phyloP scores from a whole-genome alignment of 2,888 invertebrate genomes.

The Agonopterix alstromeriana region DNA sequence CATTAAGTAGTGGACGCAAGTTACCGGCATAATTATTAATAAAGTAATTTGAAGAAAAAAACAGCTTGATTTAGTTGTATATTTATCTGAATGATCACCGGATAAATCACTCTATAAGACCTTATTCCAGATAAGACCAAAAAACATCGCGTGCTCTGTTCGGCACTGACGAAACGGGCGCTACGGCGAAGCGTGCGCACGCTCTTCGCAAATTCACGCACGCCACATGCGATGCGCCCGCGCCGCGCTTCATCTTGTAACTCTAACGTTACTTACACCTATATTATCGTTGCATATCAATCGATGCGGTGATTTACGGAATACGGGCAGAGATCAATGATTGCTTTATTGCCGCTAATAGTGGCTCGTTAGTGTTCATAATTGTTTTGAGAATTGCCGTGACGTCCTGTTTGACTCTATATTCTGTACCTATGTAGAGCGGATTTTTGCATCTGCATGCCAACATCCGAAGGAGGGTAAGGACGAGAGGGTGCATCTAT shows the following conservation, averaged over 20 bases:
- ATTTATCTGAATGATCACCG: not conserved
- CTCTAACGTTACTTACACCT: not conserved
- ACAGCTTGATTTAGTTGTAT: too few species aligned
- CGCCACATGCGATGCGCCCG: not conserved
- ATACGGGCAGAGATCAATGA: conserved; percentile 7
- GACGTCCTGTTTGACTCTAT: not conserved
- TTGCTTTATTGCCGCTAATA: conserved; percentile 7
- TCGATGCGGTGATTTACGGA: not conserved
- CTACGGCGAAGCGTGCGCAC: not conserved
- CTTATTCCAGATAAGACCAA: not conserved
- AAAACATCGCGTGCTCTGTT: not conserved
- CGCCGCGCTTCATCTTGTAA: conserved; percentile 2
- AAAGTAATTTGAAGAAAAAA: too few species aligned
- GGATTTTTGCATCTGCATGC: too few species aligned
- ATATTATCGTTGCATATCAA: conserved; percentile 8
- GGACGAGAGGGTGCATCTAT: too few species aligned
- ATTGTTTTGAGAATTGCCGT: not conserved
- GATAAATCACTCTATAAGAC: not conserved
- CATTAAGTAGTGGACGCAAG: too few species aligned
- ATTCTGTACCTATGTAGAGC: too few species aligned
- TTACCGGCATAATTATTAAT: too few species aligned
- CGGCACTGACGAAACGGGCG: not conserved
- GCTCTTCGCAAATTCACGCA: not conserved
- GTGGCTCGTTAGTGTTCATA: not conserved
- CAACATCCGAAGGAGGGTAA: too few species aligned